Evolutionary conservation across 2,888 invertebrate species (phyloP).

Genomic region (Pachliopta kotzebuea): DNA sequence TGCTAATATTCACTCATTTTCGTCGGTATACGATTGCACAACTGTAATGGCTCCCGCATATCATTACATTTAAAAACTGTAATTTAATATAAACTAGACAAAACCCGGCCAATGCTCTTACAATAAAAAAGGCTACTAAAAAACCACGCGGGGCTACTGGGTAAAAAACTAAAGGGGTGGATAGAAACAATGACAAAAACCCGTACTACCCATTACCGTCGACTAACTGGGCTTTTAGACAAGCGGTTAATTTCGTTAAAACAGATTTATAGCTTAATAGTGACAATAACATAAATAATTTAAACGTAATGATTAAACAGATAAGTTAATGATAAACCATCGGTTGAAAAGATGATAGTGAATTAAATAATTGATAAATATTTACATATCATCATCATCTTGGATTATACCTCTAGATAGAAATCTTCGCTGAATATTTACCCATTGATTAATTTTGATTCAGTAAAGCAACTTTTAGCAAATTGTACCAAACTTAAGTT

Average conservation of each 20-base stretch:
- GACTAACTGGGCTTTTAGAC: slow-evolving; percentile 66
- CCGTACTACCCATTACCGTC: slow-evolving; percentile 53
- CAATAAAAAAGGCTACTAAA: slow-evolving; percentile 54
- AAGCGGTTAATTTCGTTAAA: slow-evolving; percentile 72
- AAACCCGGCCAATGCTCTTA: slow-evolving; percentile 65
- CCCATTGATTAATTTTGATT: no score
- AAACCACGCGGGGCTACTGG: slow-evolving; percentile 54
- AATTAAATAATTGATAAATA: no score
- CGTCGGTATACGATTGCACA: slow-evolving; percentile 61
- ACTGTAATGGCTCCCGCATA: slow-evolving; percentile 68
- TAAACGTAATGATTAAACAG: no score
- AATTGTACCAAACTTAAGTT: no score
- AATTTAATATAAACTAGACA: slow-evolving; percentile 79
- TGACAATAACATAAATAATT: background rate
- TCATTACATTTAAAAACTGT: slow-evolving; percentile 74
- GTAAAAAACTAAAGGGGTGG: slow-evolving; percentile 60
- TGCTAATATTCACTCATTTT: slow-evolving; percentile 68
- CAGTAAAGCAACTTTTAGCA: no score
- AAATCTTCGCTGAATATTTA: no score
- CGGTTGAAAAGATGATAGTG: no score
- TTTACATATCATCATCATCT: no score
- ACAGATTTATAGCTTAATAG: slow-evolving; percentile 57
- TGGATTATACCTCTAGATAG: no score
- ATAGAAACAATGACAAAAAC: slow-evolving; percentile 69
- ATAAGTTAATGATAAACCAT: no score